Evolutionary conservation across 2,888 invertebrate genomes (phyloP).

Genomic region (Hofmannophila pseudospretella): DNA sequence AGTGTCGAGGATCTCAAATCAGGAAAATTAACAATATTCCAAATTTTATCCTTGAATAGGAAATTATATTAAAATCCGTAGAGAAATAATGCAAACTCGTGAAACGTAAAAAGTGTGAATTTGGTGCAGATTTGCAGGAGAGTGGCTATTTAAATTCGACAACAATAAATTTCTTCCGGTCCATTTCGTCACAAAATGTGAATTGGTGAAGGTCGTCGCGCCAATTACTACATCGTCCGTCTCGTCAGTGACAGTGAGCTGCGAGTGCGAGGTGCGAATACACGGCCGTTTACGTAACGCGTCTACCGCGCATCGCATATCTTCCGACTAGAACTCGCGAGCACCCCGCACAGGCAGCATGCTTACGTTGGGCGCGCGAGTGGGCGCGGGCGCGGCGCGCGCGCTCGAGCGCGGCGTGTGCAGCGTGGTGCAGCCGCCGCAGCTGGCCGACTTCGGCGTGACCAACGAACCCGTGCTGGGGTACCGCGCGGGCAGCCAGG

Average conservation of each 20-base stretch:
- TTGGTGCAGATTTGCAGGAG: too few relatives aligned
- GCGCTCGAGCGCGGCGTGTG: constrained; percentile 64
- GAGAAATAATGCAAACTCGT: too few relatives aligned
- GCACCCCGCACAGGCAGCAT: constrained; percentile 14
- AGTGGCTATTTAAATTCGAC: not conserved
- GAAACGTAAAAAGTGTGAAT: too few relatives aligned
- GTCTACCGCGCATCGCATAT: not conserved
- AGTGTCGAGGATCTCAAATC: too few relatives aligned
- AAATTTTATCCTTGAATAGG: too few relatives aligned
- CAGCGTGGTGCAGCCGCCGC: constrained; percentile 81
- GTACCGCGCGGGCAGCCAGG: constrained; percentile 90
- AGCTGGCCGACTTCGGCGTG: constrained; percentile 82
- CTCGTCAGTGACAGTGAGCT: constrained; percentile 4
- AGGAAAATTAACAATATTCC: too few relatives aligned
- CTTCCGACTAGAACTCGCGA: too few relatives aligned
- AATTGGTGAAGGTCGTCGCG: constrained; percentile 50
- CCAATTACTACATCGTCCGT: constrained; percentile 26
- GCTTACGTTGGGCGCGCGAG: constrained; percentile 36
- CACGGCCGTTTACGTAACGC: not conserved
- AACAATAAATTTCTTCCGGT: constrained; percentile 11
- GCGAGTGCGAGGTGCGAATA: constrained; percentile 6
- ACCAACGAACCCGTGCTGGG: constrained; percentile 88
- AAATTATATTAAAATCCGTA: too few relatives aligned
- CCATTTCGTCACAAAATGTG: constrained; percentile 67
- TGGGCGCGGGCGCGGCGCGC: constrained; percentile 81